Conservation (phyloP, 2,113 vertebrate genomes). For the Gobius niger region DNA sequence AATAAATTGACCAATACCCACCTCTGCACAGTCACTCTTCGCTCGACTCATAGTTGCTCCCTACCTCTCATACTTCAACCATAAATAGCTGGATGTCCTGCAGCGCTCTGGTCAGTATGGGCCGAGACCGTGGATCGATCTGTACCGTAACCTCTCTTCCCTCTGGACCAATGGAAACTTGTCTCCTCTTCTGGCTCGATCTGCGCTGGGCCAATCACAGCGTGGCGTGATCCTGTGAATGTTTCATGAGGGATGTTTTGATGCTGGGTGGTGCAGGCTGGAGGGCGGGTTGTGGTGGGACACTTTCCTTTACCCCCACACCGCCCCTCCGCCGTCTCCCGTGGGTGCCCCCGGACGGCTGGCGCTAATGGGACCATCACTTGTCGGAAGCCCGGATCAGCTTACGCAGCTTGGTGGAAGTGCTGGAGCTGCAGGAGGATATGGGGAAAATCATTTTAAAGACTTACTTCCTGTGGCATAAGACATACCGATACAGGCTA, state of each 20-base stretch:
- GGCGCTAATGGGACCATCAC: conserved; percentile 70
- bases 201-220: conserved; percentile 67
- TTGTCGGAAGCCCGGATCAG: conserved; percentile 57
- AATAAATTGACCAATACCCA: too few species aligned
- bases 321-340: conserved; percentile 43
- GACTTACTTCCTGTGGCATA: neutral
- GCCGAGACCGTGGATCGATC: conserved; percentile 62
- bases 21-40: too few species aligned
- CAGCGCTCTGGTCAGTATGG: conserved; percentile 43
- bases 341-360: conserved; percentile 44
- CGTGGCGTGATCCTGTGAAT: conserved; percentile 68
- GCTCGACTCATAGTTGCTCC: neutral
- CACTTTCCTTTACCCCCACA: conserved; percentile 22
- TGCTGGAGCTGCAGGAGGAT: conserved; percentile 26
- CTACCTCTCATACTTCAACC: neutral
- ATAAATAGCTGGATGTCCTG: neutral
- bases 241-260: conserved; percentile 75
- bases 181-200: conserved; percentile 78
- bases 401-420: conserved; percentile 63
- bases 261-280: conserved; percentile 33
- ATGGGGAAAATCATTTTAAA: conserved; percentile 21
- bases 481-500: conserved; percentile 5
- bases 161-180: conserved; percentile 62
- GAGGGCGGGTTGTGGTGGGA: conserved; percentile 21
- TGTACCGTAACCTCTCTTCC: conserved; percentile 33